phyloP scores from a whole-genome alignment of 2,797 vertebrate genomes.

The Calcarius lapponicus region DNA sequence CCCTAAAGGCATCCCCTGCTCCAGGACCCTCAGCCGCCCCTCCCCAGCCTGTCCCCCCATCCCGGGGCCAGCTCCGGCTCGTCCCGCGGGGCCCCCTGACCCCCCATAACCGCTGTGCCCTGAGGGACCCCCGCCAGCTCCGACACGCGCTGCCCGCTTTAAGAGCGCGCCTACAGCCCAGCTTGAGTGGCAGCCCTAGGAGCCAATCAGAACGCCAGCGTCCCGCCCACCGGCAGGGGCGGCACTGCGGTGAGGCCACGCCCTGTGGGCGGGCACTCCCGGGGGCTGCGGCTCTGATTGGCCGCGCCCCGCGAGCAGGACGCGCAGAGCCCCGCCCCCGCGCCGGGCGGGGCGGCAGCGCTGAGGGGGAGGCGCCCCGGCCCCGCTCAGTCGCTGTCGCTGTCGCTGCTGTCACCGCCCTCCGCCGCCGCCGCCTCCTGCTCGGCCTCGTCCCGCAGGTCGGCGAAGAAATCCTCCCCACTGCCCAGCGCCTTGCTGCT shows the following conservation, averaged over 20 bases:
- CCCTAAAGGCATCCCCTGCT: too few relatives aligned
- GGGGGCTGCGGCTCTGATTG: not conserved
- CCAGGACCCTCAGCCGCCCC: not conserved
- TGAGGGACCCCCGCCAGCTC: too few relatives aligned
- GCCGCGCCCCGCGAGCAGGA: accelerated
- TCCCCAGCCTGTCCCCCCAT: not conserved
- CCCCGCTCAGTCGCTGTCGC: not conserved
- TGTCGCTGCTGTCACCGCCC: not conserved
- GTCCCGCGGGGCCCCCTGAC: not conserved
- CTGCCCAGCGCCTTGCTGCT: conserved; percentile 86
- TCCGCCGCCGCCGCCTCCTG: not conserved
- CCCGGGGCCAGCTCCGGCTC: too few relatives aligned
- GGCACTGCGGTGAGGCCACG: accelerated
- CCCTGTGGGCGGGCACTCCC: not conserved
- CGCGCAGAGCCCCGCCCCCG: not conserved
- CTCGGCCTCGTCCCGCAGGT: conserved; percentile 76
- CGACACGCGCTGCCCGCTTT: not conserved
- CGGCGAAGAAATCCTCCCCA: conserved; percentile 88
- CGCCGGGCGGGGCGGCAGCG: not conserved
- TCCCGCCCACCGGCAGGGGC: accelerated
- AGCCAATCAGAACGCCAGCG: not conserved
- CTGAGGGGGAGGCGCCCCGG: not conserved
- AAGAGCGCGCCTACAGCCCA: accelerated
- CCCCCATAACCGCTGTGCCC: not conserved
- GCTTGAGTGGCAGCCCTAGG: not conserved